Evolutionary conservation across 2,888 invertebrate genomes (phyloP), one percentile per base, ranked within the genome.

Genomic region (Caenorhabditis sp.): DNA sequence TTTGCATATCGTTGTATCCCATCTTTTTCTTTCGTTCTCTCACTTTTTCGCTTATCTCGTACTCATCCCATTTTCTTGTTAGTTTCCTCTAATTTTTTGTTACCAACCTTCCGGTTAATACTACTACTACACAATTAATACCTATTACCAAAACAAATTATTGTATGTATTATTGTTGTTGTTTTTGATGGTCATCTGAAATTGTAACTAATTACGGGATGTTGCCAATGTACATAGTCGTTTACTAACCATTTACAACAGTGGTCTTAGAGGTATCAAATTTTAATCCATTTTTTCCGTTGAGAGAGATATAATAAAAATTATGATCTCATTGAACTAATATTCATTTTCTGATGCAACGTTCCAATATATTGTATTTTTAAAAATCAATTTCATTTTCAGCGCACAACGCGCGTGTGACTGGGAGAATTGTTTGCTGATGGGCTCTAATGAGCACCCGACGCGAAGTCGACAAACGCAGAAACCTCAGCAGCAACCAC

Each of bases 381-480:
- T 26, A n/a, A 38, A 27, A 31, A 23, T 38, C 3, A 10, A 14
- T 43, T 14, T 38, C 20, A 52, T 66, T 69, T 67, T 65, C 74
- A 74, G 74, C 74, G 74, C 74, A 69, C 61, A 49, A 63, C 72
- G 77, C 70, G 77, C 74, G 58, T 63, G 77, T 67, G 77, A 78
- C 60, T 71, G 77, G 77, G 77, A 78, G 68, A 72, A 75, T 67
- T 74, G 77, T 78, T 75, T 75, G 71, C 75, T 78, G 75, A 78
- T 78, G 77, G 75, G 74, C 72, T 67, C 71, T 52, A 75, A 70
- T 69, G 75, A 71, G 77, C 77, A 57, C 27, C 58, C 77, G 71
- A 65, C 66, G 59, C 71, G 73, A 59, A 67, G 65, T 70, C 63
- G 67, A 21, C 60, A 43, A 5, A 14, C 43, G 17, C 27, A 21